Evolutionary conservation across 2,888 invertebrate species (phyloP), one percentile per base, ranked within the genome.

Genomic region (Lasioglossum calceatum): DNA sequence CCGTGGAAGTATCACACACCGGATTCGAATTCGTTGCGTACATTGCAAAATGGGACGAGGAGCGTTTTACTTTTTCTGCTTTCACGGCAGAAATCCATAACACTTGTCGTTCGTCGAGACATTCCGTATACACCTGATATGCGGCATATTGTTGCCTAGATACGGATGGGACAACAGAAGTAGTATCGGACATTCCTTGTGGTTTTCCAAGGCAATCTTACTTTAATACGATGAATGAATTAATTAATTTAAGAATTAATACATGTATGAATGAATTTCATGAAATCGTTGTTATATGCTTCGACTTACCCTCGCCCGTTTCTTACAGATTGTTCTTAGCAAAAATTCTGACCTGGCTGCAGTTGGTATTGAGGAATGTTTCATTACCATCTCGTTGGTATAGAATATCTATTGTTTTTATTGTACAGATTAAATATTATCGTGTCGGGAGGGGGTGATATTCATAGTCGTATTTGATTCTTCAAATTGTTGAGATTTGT

Each of bases 61-160:
- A 47, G 44, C 64, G 79, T 72, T 27, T 71, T 70, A 58, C 81
- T 39, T 39, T 44, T 77, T 64, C 54, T 27, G 75, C 36, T 39
- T 58, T 67, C 76, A 42, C 85, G 54, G 84, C 86, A 88, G 72
- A 79, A 84, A 61, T 81, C 77, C 88, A 84, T 88, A 84, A 61
- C 74, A 89, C 85, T 89, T 84, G 79, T 83, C 79, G 27, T 54
- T 32, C 54, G 77, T 64, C 74, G 74, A 58, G 58, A 83, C 23
- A 77, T n/a, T 79, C 19, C 47, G 23, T 50, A 39, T 81, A 72
- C 81, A 71, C 36, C 36, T 75, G 74, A 71, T 83, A 80, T 84
- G 84, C 80, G 64, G 75, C n/a, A 74, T 77, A 61, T 44, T 54
- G 88, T 90, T 89, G 90, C 90, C 80, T 89, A 75, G 90, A 61